Percentiles rank a stretch among this genome's conserved stretches.
These are phyloP conservation scores for Petrocephalus microphthalmus DNA, from an alignment of 2,113 vertebrate genomes.

Conservation along the genomic window DNA sequence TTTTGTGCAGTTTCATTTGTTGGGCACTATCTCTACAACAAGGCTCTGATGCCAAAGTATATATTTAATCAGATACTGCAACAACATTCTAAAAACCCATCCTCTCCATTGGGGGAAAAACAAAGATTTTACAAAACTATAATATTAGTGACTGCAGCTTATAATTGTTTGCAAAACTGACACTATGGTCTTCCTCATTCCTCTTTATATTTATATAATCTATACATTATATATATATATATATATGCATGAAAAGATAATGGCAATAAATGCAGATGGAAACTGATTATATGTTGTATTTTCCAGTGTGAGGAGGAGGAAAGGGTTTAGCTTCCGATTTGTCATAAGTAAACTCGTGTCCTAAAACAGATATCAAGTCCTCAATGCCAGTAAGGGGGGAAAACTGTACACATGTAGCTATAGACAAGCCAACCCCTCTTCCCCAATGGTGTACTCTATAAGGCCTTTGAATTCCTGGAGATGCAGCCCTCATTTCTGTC, in stretches of 20 bases:
- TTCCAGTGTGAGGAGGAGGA: constrained; percentile 33
- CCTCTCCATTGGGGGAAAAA: constrained; percentile 9
- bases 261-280: neutral
- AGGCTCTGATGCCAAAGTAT: neutral
- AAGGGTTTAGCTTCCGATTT: constrained; percentile 50
- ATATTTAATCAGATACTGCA: neutral
- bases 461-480: constrained; percentile 53
- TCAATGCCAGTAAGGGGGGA: constrained; percentile 54
- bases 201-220: neutral
- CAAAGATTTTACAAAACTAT: neutral
- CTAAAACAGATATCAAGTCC: constrained; percentile 56
- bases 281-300: neutral
- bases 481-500: constrained; percentile 60
- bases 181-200: neutral
- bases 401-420: constrained; percentile 58
- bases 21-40: neutral
- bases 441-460: constrained; percentile 47
- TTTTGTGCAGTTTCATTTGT: neutral
- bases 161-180: neutral
- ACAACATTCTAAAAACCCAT: neutral
- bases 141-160: constrained; percentile 2
- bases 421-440: constrained; percentile 48
- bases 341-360: constrained; percentile 46
- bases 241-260: neutral
- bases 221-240: neutral